Evolutionary conservation across 2,113 vertebrate species (phyloP), one percentile per base, ranked within the genome.

Genomic region (Pachypanchax playfairii): DNA sequence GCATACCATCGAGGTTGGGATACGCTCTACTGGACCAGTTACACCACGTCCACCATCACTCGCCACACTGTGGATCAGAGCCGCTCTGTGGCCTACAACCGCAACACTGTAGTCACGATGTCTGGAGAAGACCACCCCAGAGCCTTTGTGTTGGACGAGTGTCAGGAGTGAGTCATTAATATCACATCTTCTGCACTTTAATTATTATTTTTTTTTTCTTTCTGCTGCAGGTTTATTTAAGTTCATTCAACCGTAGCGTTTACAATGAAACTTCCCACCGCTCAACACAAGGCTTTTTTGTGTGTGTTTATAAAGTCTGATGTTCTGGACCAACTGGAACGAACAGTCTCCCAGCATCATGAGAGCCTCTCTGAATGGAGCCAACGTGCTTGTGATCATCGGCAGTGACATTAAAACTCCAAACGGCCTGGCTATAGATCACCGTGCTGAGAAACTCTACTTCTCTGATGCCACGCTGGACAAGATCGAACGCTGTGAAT

Each of bases 241-340:
- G n/a, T 61, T 62, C 38, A 25, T 11, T 71, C 48, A 76, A 41
- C 60, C 52, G 66, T 59, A 64, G n/a, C n/a, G n/a, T n/a, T n/a
- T n/a, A n/a, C n/a, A n/a, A 73, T 52, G 4, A 18, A 4, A 76
- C 6, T 14, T 46, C 11, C 54, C 20, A 24, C 35, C 59, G 20
- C 55, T 39, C 20, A 66, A 65, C 15, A 48, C 43, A 53, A 55
- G 9, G 29, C 33, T 38, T 20, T 6, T 4, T 10, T 8, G 36
- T 41, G n/a, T n/a, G n/a, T 60, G n/a, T 73, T 58, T 60, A 14
- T 61, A 2, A 49, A 99, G 97, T 73, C 70, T 98, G 64, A 99
- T 98, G 97, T 99, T 99, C 88, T 99, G 97, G 97, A 99, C 97
- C 74, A 99, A 99, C 87, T 99, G 97, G 97, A 99, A 99, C 0